Evolutionary conservation across 2,113 vertebrate genomes (phyloP).

Genomic region (Neotragus pygmaeus): DNA sequence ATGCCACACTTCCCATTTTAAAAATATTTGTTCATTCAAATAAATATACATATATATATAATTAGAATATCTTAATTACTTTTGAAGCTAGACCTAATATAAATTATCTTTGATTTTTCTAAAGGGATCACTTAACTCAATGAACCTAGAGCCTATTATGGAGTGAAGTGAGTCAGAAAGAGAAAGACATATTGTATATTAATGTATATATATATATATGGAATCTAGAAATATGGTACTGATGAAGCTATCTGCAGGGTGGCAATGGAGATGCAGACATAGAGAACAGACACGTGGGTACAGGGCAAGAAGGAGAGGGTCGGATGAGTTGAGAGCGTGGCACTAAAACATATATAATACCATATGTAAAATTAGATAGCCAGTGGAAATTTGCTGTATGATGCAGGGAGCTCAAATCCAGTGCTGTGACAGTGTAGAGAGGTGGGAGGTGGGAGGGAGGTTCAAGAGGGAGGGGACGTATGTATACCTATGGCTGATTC

Average conservation of each 20-base stretch:
- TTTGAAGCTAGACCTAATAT: background rate
- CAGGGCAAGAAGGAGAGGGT: background rate
- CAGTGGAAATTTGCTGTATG: background rate
- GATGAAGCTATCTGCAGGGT: background rate
- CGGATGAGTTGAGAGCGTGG: background rate
- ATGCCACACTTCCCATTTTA: slow-evolving; percentile 10
- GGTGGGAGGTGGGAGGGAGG: background rate
- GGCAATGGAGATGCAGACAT: background rate
- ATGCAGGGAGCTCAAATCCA: background rate
- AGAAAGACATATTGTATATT: background rate
- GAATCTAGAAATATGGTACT: background rate
- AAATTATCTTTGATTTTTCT: slow-evolving; percentile 1
- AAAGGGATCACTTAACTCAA: background rate
- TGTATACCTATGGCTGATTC: background rate
- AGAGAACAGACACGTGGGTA: background rate
- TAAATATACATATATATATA: background rate
- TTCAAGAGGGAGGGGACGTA: background rate
- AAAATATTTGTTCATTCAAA: background rate
- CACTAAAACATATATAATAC: background rate
- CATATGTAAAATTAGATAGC: background rate
- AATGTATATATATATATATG: background rate
- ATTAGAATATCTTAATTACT: background rate
- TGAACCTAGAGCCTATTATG: background rate
- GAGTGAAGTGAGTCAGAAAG: background rate
- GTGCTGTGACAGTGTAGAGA: background rate